These are phyloP conservation scores for Porites rus DNA, from an alignment of 92 coral and sea anemone genomes.

Conservation along the genomic window DNA sequence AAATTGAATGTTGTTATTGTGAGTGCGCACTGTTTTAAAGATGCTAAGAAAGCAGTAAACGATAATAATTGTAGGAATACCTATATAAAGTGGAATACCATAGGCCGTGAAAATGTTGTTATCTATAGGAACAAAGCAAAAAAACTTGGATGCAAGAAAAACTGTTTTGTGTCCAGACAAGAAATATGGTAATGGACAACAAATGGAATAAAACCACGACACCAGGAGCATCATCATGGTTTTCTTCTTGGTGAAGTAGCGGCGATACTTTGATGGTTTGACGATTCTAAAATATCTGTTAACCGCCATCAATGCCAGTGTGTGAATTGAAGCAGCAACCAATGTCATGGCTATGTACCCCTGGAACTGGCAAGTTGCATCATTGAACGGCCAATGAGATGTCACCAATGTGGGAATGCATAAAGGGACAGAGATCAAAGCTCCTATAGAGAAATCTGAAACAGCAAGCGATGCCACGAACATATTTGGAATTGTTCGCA, in stretches of 20 bases:
- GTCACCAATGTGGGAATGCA: not conserved
- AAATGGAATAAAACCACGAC: not conserved
- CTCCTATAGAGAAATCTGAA: slow-evolving; percentile 53
- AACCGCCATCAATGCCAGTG: not conserved
- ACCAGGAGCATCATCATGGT: not conserved
- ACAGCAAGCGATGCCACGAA: slow-evolving; percentile 66
- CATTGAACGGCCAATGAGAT: slow-evolving; percentile 51
- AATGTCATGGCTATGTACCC: not conserved
- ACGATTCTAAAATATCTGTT: slow-evolving; percentile 19
- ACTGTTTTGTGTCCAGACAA: not conserved
- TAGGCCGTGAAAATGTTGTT: not conserved
- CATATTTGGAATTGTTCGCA: slow-evolving; percentile 53
- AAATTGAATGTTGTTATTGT: not conserved
- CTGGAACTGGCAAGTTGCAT: not conserved
- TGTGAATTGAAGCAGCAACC: not conserved
- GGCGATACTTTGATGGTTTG: slow-evolving; percentile 58
- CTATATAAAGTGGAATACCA: not conserved
- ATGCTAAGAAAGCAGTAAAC: not conserved
- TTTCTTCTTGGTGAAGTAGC: slow-evolving; percentile 35
- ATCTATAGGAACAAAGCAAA: not conserved
- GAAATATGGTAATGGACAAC: not conserved
- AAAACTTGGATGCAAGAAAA: not conserved
- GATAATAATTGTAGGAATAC: not conserved
- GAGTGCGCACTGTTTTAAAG: not conserved
- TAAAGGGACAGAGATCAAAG: not conserved